Percentiles rank a stretch among this genome's conserved stretches.
These are phyloP conservation scores for Hippoglossus hippoglossus DNA, from an alignment of 2,797 vertebrate species.

Conservation along the genomic window DNA sequence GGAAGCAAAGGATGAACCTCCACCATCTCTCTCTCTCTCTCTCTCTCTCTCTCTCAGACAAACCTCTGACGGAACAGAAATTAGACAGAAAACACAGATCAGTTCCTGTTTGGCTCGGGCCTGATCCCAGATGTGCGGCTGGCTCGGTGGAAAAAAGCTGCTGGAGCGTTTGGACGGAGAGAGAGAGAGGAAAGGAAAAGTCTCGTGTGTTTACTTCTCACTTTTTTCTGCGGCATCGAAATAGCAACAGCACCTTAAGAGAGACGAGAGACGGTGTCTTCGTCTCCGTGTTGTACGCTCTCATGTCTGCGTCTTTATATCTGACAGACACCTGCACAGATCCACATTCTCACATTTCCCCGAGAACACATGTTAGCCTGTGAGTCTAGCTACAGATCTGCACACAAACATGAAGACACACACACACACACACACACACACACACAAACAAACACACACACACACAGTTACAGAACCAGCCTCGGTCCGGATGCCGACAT, in stretches of 20 bases:
- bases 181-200: neutral
- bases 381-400: neutral
- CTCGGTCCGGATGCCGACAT: slow-evolving; percentile 59
- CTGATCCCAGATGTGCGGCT: slow-evolving; percentile 22
- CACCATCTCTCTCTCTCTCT: no score
- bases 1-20: no score
- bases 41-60: no score
- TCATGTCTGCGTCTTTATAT: neutral
- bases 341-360: slow-evolving; percentile 29
- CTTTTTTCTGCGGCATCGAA: neutral
- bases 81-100: neutral
- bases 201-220: neutral
- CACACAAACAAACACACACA: slow-evolving; percentile 6
- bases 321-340: slow-evolving; percentile 60
- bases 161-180: slow-evolving; percentile 17
- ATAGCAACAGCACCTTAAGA: neutral
- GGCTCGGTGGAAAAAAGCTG: slow-evolving; percentile 34
- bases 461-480: slow-evolving; percentile 34
- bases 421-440: no score
- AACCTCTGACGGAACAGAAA: no score
- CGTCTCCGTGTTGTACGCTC: slow-evolving; percentile 14
- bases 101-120: slow-evolving; percentile 51
- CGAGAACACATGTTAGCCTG: slow-evolving; percentile 18
- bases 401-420: neutral
- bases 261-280: no score